These are phyloP conservation scores for Masnerella sp. DNA, from an alignment of 2,888 invertebrate species.

Conservation along the genomic window DNA sequence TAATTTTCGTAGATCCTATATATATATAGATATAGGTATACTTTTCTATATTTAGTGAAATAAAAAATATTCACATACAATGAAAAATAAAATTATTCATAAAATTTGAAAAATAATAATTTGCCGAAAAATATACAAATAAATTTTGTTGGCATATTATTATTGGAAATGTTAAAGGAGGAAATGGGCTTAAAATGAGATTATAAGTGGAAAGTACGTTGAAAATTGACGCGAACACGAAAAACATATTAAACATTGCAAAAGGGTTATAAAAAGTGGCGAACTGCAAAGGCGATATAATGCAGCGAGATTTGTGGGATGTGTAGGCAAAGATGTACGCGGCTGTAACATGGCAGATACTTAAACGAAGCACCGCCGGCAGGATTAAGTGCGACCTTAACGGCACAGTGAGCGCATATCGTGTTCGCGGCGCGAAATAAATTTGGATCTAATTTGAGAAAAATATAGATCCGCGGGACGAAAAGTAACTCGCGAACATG, in stretches of 20 bases:
- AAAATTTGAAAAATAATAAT: no score
- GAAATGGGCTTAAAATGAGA: no score
- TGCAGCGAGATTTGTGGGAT: constrained; percentile 42
- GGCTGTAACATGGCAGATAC: constrained; percentile 49
- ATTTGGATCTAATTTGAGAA: constrained; percentile 52
- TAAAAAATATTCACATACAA: no score
- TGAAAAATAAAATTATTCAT: no score
- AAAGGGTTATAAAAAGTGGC: constrained; percentile 13
- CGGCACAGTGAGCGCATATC: constrained; percentile 40
- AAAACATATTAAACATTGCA: constrained; percentile 8
- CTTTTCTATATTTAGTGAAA: no score
- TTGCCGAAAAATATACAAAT: no score
- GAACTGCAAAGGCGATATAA: constrained; percentile 24
- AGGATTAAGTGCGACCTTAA: constrained; percentile 54
- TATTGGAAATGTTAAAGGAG: no score
- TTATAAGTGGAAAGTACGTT: no score
- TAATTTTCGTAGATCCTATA: no score
- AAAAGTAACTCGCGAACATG: constrained; percentile 41
- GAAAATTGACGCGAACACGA: no score
- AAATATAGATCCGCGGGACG: constrained; percentile 32
- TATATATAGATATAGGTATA: no score
- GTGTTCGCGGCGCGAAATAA: constrained; percentile 36
- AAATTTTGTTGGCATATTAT: no score
- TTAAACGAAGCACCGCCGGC: constrained; percentile 37
- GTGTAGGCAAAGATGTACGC: constrained; percentile 43